phyloP scores from a whole-genome alignment of 2,113 vertebrate species.

The Hydrochoerus hydrochaeris region DNA sequence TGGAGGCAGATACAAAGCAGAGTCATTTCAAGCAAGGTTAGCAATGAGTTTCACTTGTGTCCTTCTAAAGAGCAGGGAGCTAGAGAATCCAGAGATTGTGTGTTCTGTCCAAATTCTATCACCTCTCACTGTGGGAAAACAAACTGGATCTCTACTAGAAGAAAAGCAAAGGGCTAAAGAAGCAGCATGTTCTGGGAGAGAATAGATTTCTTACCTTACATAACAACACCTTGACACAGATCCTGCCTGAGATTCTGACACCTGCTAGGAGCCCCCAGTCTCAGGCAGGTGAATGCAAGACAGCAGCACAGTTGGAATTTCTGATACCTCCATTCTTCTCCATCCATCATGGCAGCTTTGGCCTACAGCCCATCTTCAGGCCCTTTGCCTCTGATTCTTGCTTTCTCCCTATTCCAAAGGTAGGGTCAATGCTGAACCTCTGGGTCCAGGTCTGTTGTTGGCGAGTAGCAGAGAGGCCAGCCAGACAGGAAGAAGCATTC shows the following conservation, averaged over 20 bases:
- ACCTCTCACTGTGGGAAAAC: background rate
- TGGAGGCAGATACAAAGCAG: background rate
- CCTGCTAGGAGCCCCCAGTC: no score
- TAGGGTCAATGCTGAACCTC: background rate
- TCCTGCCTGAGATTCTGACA: background rate
- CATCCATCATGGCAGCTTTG: no score
- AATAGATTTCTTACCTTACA: background rate
- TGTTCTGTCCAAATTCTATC: background rate
- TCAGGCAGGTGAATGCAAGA: background rate
- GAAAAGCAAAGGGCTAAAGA: background rate
- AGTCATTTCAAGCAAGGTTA: constrained; percentile 21
- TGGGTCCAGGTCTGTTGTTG: background rate
- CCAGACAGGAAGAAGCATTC: background rate
- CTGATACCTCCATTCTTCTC: background rate
- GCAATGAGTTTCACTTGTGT: background rate
- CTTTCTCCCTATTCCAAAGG: background rate
- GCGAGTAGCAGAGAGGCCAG: background rate
- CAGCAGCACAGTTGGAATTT: background rate
- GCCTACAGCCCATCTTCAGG: background rate
- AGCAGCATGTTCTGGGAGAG: background rate
- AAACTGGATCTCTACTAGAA: background rate
- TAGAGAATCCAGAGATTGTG: background rate
- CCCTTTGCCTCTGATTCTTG: background rate
- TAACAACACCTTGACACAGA: background rate
- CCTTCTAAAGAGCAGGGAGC: background rate